phyloP scores from a whole-genome alignment of 2,888 invertebrate species.

The Troglohyphantes excavatus region DNA sequence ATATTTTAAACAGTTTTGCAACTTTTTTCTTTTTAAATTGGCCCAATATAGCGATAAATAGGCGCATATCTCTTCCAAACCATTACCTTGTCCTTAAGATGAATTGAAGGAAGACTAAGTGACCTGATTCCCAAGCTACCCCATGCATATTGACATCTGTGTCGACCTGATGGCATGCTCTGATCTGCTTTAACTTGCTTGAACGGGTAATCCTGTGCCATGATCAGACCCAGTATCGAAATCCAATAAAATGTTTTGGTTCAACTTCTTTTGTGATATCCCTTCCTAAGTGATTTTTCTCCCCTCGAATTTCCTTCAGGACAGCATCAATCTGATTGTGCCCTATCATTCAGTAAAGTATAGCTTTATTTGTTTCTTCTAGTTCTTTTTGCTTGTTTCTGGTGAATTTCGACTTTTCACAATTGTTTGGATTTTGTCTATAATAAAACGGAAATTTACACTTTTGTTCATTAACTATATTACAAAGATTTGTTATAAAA shows the following conservation, averaged over 20 bases:
- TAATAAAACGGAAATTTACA: too few relatives aligned
- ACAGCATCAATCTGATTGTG: constrained; percentile 1
- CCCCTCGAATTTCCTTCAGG: not conserved
- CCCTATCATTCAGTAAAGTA: constrained; percentile 1
- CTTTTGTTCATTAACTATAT: too few relatives aligned
- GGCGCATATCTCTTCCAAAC: not conserved
- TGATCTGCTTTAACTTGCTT: constrained; percentile 22
- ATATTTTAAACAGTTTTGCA: too few relatives aligned
- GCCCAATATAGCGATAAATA: not conserved
- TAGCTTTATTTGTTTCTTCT: not conserved
- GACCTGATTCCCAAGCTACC: not conserved
- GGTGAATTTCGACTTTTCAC: not conserved
- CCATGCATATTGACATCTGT: not conserved
- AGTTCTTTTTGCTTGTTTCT: not conserved
- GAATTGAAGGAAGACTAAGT: not conserved
- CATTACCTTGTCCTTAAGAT: not conserved
- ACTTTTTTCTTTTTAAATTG: not conserved
- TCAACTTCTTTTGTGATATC: not conserved
- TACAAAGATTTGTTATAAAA: too few relatives aligned
- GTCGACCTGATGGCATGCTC: constrained; percentile 1
- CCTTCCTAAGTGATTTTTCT: not conserved
- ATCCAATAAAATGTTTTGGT: constrained; percentile 16
- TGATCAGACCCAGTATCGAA: not conserved
- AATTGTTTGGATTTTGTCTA: too few relatives aligned
- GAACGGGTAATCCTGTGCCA: constrained; percentile 2